A percentile compares a stretch with the other conserved stretches of the same genome.
Conservation (phyloP, 2,888 invertebrate species). For the Chymomyza procnemis region DNA sequence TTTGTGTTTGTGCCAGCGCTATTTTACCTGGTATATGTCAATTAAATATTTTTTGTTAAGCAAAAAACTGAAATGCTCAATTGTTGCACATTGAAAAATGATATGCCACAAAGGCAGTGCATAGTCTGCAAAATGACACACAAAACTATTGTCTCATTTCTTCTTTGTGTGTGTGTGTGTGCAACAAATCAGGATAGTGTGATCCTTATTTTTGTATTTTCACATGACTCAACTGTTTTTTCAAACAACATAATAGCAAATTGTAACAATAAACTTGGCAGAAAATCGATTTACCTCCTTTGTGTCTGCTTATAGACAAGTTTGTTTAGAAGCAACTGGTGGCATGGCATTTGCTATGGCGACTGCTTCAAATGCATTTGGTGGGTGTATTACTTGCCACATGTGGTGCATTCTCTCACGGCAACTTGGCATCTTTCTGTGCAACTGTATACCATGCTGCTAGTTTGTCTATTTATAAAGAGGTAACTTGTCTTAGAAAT, state of each 20-base stretch:
- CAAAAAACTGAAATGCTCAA: neutral
- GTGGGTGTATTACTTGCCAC: neutral
- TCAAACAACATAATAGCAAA: constrained; percentile 48
- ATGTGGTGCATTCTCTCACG: neutral
- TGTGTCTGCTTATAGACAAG: neutral
- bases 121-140: neutral
- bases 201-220: constrained; percentile 18
- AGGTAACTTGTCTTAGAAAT: no score
- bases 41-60: constrained; percentile 37
- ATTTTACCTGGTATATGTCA: constrained; percentile 30
- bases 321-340: neutral
- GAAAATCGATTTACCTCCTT: constrained; percentile 42
- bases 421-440: neutral
- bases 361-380: neutral
- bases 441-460: neutral
- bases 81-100: neutral
- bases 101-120: neutral
- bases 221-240: constrained; percentile 43
- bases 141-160: neutral
- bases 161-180: neutral
- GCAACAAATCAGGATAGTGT: neutral
- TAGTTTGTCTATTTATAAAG: neutral
- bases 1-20: no score
- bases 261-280: constrained; percentile 37
- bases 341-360: neutral